These are phyloP conservation scores for Amiota communis DNA, from an alignment of 2,888 invertebrate genomes.

Conservation along the genomic window DNA sequence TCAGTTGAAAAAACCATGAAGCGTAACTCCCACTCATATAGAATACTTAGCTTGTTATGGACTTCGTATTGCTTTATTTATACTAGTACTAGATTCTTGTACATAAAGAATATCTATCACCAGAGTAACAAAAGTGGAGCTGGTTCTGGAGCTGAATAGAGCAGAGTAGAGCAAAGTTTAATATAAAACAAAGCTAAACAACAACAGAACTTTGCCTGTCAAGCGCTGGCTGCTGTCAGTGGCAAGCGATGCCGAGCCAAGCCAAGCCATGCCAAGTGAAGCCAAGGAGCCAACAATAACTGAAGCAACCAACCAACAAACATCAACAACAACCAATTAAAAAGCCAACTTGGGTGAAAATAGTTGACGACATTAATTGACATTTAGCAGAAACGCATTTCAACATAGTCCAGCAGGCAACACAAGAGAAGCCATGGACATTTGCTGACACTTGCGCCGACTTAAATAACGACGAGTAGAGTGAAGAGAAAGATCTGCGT, in stretches of 20 bases:
- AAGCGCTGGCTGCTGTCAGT: conserved; percentile 15
- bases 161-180: conserved; percentile 11
- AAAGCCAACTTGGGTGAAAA: conserved; percentile 55
- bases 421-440: conserved; percentile 14
- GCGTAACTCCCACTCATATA: conserved; percentile 13
- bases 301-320: conserved; percentile 32
- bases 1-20: conserved; percentile 2
- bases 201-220: conserved; percentile 21
- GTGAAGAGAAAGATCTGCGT: not conserved
- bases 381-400: conserved; percentile 68
- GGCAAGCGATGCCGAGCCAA: conserved; percentile 39
- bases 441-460: conserved; percentile 26
- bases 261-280: conserved; percentile 37
- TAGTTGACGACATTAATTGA: conserved; percentile 68
- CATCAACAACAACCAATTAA: conserved; percentile 58
- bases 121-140: not conserved
- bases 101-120: not conserved
- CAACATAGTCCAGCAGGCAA: conserved; percentile 44
- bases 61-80: not conserved
- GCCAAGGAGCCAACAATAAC: conserved; percentile 35
- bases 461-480: conserved; percentile 17
- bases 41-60: conserved; percentile 1
- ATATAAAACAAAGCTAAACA: conserved; percentile 9
- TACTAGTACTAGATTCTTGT: not conserved
- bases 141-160: not conserved